phyloP scores from a whole-genome alignment of 2,113 vertebrate species.

The Ploceus nigricollis region DNA sequence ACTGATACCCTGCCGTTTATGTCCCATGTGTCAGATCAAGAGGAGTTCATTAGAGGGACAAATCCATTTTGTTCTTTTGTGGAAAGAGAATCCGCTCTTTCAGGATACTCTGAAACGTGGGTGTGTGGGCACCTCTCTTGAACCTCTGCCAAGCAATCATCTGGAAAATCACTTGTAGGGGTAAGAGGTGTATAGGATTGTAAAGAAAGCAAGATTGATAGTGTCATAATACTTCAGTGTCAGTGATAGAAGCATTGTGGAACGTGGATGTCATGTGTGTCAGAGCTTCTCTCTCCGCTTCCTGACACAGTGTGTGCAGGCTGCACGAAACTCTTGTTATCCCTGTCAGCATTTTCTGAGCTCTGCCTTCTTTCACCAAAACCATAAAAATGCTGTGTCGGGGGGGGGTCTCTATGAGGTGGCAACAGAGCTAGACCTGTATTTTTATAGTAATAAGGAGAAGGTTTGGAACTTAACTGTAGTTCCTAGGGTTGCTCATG shows the following conservation, averaged over 20 bases:
- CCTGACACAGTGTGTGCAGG: fast-evolving
- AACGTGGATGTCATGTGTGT: background rate
- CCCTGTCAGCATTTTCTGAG: background rate
- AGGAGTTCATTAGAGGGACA: background rate
- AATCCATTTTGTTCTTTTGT: background rate
- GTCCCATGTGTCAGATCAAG: background rate
- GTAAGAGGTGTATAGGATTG: background rate
- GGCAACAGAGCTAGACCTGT: background rate
- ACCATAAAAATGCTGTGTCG: background rate
- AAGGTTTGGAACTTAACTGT: background rate
- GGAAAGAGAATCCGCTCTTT: background rate
- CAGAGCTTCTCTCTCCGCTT: background rate
- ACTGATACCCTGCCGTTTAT: background rate
- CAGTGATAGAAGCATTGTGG: background rate
- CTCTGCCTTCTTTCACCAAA: background rate
- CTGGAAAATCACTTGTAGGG: background rate
- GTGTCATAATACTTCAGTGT: background rate
- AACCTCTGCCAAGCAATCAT: background rate
- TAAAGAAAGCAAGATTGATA: background rate
- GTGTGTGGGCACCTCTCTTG: background rate
- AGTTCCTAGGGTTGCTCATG: background rate
- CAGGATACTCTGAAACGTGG: background rate
- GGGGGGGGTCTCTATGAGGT: background rate
- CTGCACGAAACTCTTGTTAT: background rate
- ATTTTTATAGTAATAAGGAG: background rate